Evolutionary conservation across 2,113 vertebrate species (phyloP), one percentile per base, ranked within the genome.

Genomic region (Passer domesticus): DNA sequence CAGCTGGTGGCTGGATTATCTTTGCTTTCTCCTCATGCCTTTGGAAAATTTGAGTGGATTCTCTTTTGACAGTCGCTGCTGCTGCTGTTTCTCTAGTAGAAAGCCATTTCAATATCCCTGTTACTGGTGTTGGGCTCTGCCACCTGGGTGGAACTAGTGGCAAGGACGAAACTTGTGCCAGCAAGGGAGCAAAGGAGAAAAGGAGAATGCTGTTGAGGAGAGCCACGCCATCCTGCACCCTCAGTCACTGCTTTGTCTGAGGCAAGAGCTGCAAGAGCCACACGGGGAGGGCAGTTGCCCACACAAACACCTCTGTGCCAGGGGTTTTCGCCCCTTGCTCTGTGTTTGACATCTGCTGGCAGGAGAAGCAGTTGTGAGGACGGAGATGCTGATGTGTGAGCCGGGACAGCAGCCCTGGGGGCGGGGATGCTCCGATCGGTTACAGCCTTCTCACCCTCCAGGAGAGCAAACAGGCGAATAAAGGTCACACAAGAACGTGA

Each of bases 401-500:
- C 77, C 41, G 18, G 46, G 60, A 67, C 83, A 89, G 91, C 46
- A 69, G 70, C 50, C 53, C 10, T 14, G 46, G 84, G 83, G 58
- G 58, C 23, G 14, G 84, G 86, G 52, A 33, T 50, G 62, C 49
- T 68, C 56, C 24, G 21, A 41, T 95, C 23, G 0, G 18, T 77
- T 67, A 59, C 56, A 13, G 75, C 75, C 35, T 21, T 63, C 50
- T 30, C 84, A 56, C 25, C 67, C 59, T 59, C 1, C 0, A 83
- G 82, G 43, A 88, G 47, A 74, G 90, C 87, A 74, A 91, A 88
- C 70, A 81, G 55, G 55, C 70, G 50, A 86, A 80, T 80, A 88
- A 94, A 95, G 82, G 90, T 90, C 92, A 93, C 58, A 18, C 70
- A 69, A 37, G 44, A 92, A 92, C 76, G 70, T 5, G 4, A 60